Evolutionary conservation across 2,888 invertebrate species (phyloP).

Genomic region (Chrysolina haemoptera): DNA sequence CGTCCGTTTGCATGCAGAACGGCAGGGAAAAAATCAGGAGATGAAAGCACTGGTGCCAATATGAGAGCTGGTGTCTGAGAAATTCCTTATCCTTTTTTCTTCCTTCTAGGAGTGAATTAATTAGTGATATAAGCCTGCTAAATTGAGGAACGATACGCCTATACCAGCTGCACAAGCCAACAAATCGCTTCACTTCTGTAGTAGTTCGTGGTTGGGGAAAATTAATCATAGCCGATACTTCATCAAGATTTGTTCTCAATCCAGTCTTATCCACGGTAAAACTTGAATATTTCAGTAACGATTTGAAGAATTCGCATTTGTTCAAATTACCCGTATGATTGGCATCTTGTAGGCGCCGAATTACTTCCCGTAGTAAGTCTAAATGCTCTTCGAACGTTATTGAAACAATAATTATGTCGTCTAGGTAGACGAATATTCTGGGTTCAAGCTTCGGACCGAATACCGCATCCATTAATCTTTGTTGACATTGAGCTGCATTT

Average conservation of each 20-base stretch:
- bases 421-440: conserved; percentile 1
- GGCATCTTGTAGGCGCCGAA: conserved; percentile 34
- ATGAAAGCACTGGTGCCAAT: conserved; percentile 48
- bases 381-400: conserved; percentile 42
- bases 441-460: conserved; percentile 21
- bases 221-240: conserved; percentile 25
- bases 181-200: conserved; percentile 19
- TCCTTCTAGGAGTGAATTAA: conserved; percentile 26
- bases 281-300: conserved; percentile 57
- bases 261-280: conserved; percentile 57
- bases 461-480: conserved; percentile 21
- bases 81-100: conserved; percentile 33
- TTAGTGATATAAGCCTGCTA: conserved; percentile 10
- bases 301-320: conserved; percentile 53
- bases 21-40: conserved; percentile 51
- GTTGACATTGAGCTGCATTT: conserved; percentile 24
- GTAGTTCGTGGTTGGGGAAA: conserved; percentile 24
- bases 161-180: conserved; percentile 28
- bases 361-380: conserved; percentile 36
- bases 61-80: conserved; percentile 32
- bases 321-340: conserved; percentile 53
- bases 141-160: conserved; percentile 26
- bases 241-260: conserved; percentile 25
- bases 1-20: conserved; percentile 55
- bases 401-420: conserved; percentile 11